These are phyloP conservation scores for Eilema griseolum DNA, from an alignment of 2,888 invertebrate species.

Conservation along the genomic window DNA sequence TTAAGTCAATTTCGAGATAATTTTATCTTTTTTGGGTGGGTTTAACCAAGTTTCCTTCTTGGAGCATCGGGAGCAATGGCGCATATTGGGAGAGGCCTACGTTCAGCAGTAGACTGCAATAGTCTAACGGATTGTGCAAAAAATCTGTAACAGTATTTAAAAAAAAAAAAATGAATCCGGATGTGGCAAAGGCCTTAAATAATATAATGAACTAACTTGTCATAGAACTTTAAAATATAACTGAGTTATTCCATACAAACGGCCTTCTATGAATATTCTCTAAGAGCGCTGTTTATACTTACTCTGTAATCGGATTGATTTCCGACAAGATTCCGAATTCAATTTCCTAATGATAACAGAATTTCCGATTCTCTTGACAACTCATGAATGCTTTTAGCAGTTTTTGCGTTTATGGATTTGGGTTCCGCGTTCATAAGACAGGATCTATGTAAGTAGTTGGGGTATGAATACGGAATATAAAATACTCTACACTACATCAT, in stretches of 20 bases:
- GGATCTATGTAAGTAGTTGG: neutral
- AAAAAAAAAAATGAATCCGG: neutral
- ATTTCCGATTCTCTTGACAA: slow-evolving; percentile 12
- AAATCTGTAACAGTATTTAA: too few species aligned
- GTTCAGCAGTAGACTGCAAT: too few species aligned
- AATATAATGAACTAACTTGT: too few species aligned
- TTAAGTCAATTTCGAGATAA: too few species aligned
- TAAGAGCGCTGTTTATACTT: slow-evolving; percentile 17
- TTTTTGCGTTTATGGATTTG: slow-evolving; percentile 8
- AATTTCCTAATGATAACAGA: slow-evolving; percentile 26
- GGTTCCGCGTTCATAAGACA: neutral
- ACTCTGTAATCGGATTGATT: slow-evolving; percentile 21
- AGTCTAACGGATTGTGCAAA: too few species aligned
- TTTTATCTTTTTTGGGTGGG: too few species aligned
- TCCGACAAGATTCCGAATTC: slow-evolving; percentile 19
- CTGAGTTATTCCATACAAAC: neutral
- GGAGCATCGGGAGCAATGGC: too few species aligned
- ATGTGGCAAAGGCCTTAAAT: too few species aligned
- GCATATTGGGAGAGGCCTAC: too few species aligned
- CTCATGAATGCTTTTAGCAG: slow-evolving; percentile 14
- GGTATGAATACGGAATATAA: neutral
- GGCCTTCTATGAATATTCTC: slow-evolving; percentile 3
- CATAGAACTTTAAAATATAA: neutral
- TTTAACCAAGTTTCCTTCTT: too few species aligned
- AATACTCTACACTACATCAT: too few species aligned